Conservation (phyloP, 2,888 invertebrate species). For the Pteria penguin region DNA sequence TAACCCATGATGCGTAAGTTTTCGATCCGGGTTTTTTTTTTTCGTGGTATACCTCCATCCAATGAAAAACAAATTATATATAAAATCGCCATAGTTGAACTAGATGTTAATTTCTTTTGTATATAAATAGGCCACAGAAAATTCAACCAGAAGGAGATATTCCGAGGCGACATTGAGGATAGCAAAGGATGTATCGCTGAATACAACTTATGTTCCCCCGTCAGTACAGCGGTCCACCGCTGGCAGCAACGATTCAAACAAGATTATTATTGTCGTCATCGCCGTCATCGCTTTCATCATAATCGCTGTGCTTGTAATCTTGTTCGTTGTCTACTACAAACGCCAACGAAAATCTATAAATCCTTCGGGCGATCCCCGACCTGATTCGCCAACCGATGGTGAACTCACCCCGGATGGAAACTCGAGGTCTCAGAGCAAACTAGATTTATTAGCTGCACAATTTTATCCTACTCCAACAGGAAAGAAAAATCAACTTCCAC, state of each 20-base stretch:
- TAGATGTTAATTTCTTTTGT: neutral
- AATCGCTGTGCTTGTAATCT: constrained; percentile 7
- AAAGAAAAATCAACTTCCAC: constrained; percentile 17
- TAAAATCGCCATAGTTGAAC: neutral
- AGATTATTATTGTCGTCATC: neutral
- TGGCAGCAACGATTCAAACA: neutral
- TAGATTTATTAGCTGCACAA: constrained; percentile 15
- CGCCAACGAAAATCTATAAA: constrained; percentile 12
- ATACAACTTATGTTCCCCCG: neutral
- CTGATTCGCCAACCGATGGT: neutral
- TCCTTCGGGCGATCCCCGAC: constrained; percentile 7
- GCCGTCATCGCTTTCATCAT: constrained; percentile 7
- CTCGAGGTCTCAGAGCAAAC: constrained; percentile 16
- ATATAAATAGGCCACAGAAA: constrained; percentile 24
- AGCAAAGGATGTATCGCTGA: neutral
- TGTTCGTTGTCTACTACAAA: constrained; percentile 22
- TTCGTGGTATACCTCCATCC: no score
- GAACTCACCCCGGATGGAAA: constrained; percentile 7
- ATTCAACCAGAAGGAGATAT: neutral
- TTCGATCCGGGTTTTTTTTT: no score
- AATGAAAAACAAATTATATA: no score
- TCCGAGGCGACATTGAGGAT: constrained; percentile 8
- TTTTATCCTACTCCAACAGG: constrained; percentile 15
- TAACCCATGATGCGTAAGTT: no score
- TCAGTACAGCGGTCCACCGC: neutral